Conservation (phyloP, 2,113 vertebrate species). For the Suricata suricatta region DNA sequence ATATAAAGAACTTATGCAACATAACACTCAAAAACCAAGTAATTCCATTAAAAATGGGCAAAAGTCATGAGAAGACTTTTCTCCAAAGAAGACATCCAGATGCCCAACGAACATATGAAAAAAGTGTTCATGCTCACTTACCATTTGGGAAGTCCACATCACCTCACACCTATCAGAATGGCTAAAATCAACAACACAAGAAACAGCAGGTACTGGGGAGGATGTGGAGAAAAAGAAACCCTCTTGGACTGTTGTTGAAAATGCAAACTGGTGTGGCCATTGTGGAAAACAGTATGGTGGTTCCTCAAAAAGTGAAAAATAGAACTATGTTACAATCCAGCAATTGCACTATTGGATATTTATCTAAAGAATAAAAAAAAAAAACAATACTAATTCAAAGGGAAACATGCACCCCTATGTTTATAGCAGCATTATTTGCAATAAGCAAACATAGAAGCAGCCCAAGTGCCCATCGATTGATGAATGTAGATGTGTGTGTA, state of each 20-base stretch:
- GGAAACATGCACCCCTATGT: neutral
- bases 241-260: neutral
- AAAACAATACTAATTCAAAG: neutral
- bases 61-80: neutral
- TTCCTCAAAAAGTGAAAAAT: neutral
- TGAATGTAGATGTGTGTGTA: neutral
- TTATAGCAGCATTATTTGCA: neutral
- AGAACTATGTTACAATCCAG: neutral
- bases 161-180: neutral
- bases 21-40: neutral
- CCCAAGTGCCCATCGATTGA: neutral
- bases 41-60: neutral
- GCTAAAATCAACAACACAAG: neutral
- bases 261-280: neutral
- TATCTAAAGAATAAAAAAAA: neutral
- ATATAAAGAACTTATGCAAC: neutral
- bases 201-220: neutral
- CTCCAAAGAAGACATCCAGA: neutral
- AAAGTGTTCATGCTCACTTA: neutral
- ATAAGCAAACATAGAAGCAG: neutral
- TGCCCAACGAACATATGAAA: neutral
- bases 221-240: neutral
- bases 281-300: neutral
- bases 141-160: neutral
- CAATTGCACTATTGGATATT: neutral